Base-by-base conservation (phyloP, 2,113 vertebrate genomes). In the Anguilla japonica region DNA sequence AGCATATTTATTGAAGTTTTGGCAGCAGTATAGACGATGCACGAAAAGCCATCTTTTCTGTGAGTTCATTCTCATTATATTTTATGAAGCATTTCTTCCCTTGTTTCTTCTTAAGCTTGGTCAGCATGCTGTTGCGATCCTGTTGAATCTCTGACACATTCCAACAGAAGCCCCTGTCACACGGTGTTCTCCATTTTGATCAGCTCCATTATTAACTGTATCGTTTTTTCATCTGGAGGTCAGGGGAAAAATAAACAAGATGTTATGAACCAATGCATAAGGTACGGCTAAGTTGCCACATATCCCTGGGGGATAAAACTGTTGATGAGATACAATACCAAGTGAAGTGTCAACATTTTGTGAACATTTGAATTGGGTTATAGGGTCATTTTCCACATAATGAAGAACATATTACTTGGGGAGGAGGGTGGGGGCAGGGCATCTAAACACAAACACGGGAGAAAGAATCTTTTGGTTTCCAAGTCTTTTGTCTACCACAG, bases 151-250 rank as follows among this genome's bases (percentile, higher is more conserved):
- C 14, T 14, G 56, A 20, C 8, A 75, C 11, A 13, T 26, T 34
- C 71, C 71, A 34, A 14, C 26, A 56, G 16, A 34, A 80, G 16
- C 53, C 43, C 67, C 39, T 89, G 86, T 94, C 91, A 91, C 81
- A 91, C 89, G 15, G 83, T 8, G 5, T 95, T 95, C 91, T 99
- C 98, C 1, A 94, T 96, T 92, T 96, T 96, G 89, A 99, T 97
- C 93, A 99, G 90, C 90, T 99, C 97, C 84, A 96, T 97, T 91
- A 99, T 99, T 88, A 98, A 91, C 78, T 96, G 94, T 57, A 99
- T 97, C 89, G 97, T 96, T 89, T 93, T 96, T 91, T 98, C 97
- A 93, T 97, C 98, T 99, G 90, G 82, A 85, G 82, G 84, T 56
- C 22, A 46, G 39, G 34, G 56, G 56, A 15, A 85, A 39, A 18